Percentiles rank a stretch among this genome's conserved stretches.
phyloP scores from a whole-genome alignment of 2,888 invertebrate genomes.

The Escarpia spicata region DNA sequence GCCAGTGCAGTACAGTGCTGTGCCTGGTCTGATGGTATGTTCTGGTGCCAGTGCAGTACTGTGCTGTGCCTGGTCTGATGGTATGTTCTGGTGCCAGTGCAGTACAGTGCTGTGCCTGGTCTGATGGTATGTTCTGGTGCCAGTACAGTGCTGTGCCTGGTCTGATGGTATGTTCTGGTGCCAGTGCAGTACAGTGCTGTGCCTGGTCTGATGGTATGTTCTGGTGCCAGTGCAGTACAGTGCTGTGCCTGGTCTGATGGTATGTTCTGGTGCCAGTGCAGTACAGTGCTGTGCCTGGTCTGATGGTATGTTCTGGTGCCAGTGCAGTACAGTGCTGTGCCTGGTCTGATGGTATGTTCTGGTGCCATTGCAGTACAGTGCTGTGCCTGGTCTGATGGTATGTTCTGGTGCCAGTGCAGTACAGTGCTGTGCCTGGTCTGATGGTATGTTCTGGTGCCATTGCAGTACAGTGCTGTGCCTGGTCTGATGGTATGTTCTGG shows the following conservation, averaged over 20 bases:
- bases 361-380: slow-evolving; percentile 46
- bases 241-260: not conserved
- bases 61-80: not conserved
- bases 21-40: not conserved
- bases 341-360: not conserved
- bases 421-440: not conserved
- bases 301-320: slow-evolving; percentile 30
- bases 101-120: not conserved
- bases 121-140: slow-evolving; percentile 26
- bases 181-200: slow-evolving; percentile 66
- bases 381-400: not conserved
- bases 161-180: slow-evolving; percentile 26
- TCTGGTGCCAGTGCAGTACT: slow-evolving; percentile 66
- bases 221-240: slow-evolving; percentile 66
- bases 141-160: slow-evolving; percentile 47
- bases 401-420: slow-evolving; percentile 66
- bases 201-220: not conserved
- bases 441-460: slow-evolving; percentile 43
- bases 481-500: not conserved
- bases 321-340: slow-evolving; percentile 66
- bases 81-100: slow-evolving; percentile 65
- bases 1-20: slow-evolving; percentile 66
- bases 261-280: slow-evolving; percentile 65
- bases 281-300: not conserved
- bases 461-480: not conserved